Conservation (phyloP, 1,140 invertebrate genomes). For the Ladona fulva region DNA sequence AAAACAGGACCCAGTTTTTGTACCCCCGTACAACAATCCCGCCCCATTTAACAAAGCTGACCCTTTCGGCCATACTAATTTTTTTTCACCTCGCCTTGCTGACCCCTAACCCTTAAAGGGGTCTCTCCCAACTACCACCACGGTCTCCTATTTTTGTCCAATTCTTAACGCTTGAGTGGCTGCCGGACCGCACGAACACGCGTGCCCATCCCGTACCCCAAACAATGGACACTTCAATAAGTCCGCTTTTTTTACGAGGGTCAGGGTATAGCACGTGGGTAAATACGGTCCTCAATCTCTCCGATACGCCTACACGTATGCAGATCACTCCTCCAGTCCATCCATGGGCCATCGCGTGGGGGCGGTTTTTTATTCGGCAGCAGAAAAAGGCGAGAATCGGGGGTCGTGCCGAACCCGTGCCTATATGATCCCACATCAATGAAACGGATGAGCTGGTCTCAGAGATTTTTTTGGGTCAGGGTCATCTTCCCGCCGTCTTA, state of each 20-base stretch:
- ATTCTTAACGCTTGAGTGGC: background rate
- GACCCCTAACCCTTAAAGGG: background rate
- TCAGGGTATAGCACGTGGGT: no score
- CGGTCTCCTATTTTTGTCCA: background rate
- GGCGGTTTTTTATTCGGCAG: no score
- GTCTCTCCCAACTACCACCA: background rate
- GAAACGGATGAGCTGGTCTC: no score
- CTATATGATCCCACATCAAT: no score
- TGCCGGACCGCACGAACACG: slow-evolving; percentile 4
- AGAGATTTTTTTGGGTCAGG: no score
- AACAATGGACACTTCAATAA: background rate
- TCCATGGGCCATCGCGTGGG: no score
- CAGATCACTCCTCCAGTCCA: no score
- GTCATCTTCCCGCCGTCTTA: no score
- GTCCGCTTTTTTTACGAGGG: background rate
- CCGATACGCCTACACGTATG: no score
- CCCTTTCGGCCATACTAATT: background rate
- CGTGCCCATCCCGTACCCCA: background rate
- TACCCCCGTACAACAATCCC: background rate
- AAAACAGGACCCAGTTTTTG: background rate
- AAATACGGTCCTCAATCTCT: no score
- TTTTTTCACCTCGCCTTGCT: background rate
- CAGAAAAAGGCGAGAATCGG: no score
- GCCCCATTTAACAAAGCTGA: background rate
- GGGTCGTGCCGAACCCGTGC: no score